Evolutionary conservation across 2,888 invertebrate genomes (phyloP), one percentile per base, ranked within the genome.

Genomic region (Acrobeloides nanus): DNA sequence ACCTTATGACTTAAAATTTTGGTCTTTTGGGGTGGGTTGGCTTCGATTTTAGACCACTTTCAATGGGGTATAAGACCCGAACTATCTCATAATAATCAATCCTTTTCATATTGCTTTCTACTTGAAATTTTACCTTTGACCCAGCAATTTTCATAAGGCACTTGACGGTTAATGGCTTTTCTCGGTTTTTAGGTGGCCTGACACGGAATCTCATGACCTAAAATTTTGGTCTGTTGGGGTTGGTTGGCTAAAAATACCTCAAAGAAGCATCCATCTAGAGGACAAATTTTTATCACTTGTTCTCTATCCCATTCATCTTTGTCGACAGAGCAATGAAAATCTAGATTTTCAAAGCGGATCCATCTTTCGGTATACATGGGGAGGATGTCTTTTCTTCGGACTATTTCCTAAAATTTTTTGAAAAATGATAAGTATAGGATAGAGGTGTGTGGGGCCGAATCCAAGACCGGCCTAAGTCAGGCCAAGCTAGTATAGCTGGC

Each of bases 301-400:
- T 75, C 75, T 46, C 76, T 75, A 57, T 87, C 83, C 41, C 39
- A 59, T 17, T 25, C 31, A 5, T 21, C 26, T 26, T 87, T 85
- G 65, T 85, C 85, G 73, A 90, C 86, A 41, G 95, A 87, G 74
- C 87, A 87, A 78, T 95, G 93, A 76, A 97, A 92, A 76, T 93
- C 90, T 0, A 87, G 83, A 39, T 84, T 82, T 78, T 97, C 93
- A 45, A 95, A 81, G 32, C 89, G 83, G 73, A 97, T 97, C 97
- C 97, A 99, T 78, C 97, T 90, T 78, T 99, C 97, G 0, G 97
- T 97, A 53, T 87, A 87, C 72, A 72, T 72, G 20, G 97, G 95
- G 74, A 97, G 90, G 75, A 99, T 97, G 78, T 99, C 97, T 77
- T 93, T 92, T 3, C 97, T 81, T 0, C 97, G 92, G 1, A 97